Conservation (phyloP, 2,797 vertebrate species). For the Myotis myotis region DNA sequence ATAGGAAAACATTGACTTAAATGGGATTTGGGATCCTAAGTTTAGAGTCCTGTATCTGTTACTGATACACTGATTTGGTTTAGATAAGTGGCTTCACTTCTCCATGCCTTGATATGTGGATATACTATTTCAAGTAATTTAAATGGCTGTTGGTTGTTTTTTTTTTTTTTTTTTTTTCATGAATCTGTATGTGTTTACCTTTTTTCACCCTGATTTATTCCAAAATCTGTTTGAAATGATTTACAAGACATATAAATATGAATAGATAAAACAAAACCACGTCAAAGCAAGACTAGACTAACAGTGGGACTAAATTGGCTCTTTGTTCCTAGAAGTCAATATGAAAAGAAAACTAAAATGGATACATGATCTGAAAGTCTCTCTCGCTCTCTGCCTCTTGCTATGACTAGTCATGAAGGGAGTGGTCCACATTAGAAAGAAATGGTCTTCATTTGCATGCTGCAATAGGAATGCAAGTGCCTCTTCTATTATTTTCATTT, state of each 20-base stretch:
- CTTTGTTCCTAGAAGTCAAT: neutral
- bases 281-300: neutral
- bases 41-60: neutral
- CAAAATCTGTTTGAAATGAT: neutral
- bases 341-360: neutral
- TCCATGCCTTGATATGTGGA: neutral
- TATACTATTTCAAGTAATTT: neutral
- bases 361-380: neutral
- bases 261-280: neutral
- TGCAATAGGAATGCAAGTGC: neutral
- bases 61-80: neutral
- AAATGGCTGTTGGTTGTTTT: neutral
- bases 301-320: neutral
- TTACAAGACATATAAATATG: neutral
- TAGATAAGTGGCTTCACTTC: neutral
- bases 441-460: neutral
- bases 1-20: neutral
- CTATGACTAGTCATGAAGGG: neutral
- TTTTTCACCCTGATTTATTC: neutral
- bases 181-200: neutral
- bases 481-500: neutral
- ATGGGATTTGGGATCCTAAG: neutral
- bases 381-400: neutral
- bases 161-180: neutral
- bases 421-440: neutral